phyloP scores from a whole-genome alignment of 2,113 vertebrate genomes.

The Propithecus coquereli region DNA sequence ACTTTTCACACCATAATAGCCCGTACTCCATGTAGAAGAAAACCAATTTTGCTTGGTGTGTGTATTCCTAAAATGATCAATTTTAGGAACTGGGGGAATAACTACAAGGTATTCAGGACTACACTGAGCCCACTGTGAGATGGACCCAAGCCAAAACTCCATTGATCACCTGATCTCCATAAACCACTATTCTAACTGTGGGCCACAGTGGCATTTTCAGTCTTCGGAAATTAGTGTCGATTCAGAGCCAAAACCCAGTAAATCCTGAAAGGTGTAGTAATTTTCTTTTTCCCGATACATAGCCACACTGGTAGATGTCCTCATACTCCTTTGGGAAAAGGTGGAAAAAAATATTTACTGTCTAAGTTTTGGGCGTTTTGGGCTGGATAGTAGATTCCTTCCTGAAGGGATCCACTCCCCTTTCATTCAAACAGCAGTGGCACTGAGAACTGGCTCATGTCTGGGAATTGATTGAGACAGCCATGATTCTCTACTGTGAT shows the following conservation, averaged over 20 bases:
- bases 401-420: not conserved
- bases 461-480: not conserved
- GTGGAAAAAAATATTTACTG: not conserved
- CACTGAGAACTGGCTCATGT: not conserved
- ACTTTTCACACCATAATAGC: not conserved
- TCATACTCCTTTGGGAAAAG: not conserved
- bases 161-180: not conserved
- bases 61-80: not conserved
- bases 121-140: not conserved
- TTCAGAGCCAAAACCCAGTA: not conserved
- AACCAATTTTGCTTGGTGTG: not conserved
- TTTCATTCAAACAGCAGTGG: not conserved
- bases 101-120: not conserved
- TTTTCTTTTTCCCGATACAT: not conserved
- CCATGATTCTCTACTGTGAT: not conserved
- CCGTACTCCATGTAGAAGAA: not conserved
- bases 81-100: not conserved
- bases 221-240: not conserved
- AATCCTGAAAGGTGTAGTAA: not conserved
- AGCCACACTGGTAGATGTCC: not conserved
- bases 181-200: not conserved
- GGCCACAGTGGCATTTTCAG: not conserved
- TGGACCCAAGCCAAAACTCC: not conserved
- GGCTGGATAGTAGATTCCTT: not conserved
- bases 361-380: not conserved